Base-by-base conservation (phyloP, 2,113 vertebrate species). In the Tapirus terrestris region DNA sequence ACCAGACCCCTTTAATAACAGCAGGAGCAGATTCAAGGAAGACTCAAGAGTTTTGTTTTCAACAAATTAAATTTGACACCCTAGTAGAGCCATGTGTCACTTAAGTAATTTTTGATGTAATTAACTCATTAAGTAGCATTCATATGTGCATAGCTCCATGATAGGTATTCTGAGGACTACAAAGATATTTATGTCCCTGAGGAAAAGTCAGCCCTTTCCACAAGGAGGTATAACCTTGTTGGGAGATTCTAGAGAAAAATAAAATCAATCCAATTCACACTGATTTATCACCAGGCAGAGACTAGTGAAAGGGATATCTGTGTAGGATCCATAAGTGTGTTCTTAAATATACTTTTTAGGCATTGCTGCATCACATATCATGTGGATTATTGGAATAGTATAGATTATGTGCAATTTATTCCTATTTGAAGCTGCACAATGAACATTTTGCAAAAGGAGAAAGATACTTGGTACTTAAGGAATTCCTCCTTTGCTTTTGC, bases 391-490 rank as follows among this genome's bases (percentile, higher is more conserved):
- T 72, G 18, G n/a, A 36, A 33, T 20, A 53, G 45, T 58, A 11
- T 79, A 36, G 56, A 16, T 63, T 61, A 10, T 68, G 25, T 83
- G 63, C 20, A 36, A 70, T 16, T 56, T 36, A 43, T 4, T 86
- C 36, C 60, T 83, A 0, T 60, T 84, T 83, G 65, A 36, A 96
- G 36, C 58, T 63, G 9, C 14, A 31, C 7, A 58, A 0, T 43
- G 65, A 86, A 51, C 67, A 77, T 89, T 84, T 89, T 94, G 53
- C 43, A 73, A 81, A 87, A 87, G n/a, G 58, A 90, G n/a, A 48
- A 91, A 56, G 79, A 84, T 2, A 72, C 7, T 33, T 23, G 45
- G 29, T 21, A 3, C 25, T 94, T 94, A 87, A 75, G 73, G 82
- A 58, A 67, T 51, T 48, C 3, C 6, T 73, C 29, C 45, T 53